Percentiles rank a stretch among this genome's conserved stretches.
Conservation (phyloP, 2,797 vertebrate species). For the Eulemur coronatus region DNA sequence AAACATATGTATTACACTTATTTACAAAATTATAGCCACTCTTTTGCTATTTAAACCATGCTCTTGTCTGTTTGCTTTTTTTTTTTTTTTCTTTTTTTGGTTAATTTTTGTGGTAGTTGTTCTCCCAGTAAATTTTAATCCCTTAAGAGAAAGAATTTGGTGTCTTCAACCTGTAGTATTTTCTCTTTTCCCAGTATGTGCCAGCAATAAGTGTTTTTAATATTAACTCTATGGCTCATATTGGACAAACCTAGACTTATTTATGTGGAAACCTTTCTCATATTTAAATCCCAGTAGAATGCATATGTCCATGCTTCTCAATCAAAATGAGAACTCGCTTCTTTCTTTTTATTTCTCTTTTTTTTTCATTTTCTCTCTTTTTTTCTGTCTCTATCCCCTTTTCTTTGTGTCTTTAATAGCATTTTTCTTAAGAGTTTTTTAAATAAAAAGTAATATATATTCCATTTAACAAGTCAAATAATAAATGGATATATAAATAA, state of each 20-base stretch:
- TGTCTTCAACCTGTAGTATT: not conserved
- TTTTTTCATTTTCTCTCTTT: not conserved
- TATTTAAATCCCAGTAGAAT: not conserved
- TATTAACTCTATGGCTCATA: not conserved
- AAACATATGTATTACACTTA: not conserved
- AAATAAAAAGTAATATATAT: not conserved
- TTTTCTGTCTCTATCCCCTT: not conserved
- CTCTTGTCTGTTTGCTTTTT: not conserved
- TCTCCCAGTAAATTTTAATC: not conserved
- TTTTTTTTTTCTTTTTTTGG: not conserved
- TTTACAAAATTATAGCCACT: not conserved
- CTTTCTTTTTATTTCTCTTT: not conserved
- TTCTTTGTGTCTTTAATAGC: not conserved
- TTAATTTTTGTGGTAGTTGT: not conserved
- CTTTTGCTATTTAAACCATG: not conserved
- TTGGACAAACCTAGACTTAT: not conserved
- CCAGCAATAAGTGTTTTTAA: not conserved
- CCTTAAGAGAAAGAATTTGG: not conserved
- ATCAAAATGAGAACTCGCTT: not conserved
- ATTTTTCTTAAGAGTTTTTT: not conserved
- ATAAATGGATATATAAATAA: not conserved
- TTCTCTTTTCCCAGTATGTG: not conserved
- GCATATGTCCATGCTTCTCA: not conserved
- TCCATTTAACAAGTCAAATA: not conserved
- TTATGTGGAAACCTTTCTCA: not conserved